These are phyloP conservation scores for Oophaga pumilio DNA, from an alignment of 2,113 vertebrate genomes.

Conservation along the genomic window DNA sequence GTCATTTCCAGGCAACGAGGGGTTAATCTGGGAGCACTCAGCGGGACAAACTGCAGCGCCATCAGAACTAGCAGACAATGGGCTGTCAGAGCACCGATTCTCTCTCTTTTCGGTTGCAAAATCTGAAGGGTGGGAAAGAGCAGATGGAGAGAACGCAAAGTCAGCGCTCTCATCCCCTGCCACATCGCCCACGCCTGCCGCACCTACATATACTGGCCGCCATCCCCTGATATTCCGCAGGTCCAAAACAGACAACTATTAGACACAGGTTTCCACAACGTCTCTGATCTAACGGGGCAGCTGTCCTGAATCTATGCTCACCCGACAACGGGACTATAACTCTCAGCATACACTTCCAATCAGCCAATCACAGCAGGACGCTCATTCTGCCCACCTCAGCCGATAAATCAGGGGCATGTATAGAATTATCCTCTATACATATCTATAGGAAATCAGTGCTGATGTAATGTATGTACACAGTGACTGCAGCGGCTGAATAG, in stretches of 20 bases:
- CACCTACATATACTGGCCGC: neutral
- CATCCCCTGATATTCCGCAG: neutral
- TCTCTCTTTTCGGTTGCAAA: neutral
- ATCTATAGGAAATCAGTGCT: too few relatives aligned
- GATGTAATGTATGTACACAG: too few relatives aligned
- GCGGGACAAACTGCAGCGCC: conserved; percentile 35
- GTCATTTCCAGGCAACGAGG: neutral
- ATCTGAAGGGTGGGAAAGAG: conserved; percentile 40
- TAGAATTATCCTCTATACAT: too few relatives aligned
- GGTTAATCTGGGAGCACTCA: conserved; percentile 9
- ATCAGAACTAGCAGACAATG: conserved; percentile 44
- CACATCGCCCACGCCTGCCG: conserved; percentile 38
- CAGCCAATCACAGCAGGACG: neutral
- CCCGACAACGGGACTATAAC: neutral
- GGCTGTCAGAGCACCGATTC: conserved; percentile 4
- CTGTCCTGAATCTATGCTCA: neutral
- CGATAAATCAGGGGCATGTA: too few relatives aligned
- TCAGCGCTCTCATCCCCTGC: conserved; percentile 20
- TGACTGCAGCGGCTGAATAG: too few relatives aligned
- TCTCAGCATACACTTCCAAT: neutral
- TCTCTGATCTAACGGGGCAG: neutral
- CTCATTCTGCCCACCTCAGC: too few relatives aligned
- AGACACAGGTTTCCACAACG: neutral
- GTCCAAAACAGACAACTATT: neutral
- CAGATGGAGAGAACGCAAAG: neutral